phyloP scores from a whole-genome alignment of 2,113 vertebrate genomes.

The Phaethornis superciliosus region DNA sequence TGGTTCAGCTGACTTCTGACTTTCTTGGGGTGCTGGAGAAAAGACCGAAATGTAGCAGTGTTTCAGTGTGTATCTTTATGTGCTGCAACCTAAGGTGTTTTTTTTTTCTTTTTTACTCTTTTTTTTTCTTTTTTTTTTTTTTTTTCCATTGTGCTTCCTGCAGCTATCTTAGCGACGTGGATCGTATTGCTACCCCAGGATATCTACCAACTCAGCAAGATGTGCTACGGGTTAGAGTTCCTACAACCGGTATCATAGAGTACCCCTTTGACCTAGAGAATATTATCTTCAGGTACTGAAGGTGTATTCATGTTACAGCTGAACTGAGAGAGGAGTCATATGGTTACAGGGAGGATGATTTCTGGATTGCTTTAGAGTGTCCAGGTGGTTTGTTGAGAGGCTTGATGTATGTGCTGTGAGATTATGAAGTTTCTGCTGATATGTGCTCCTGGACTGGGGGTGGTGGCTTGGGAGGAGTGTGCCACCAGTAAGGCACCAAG shows the following conservation, averaged over 20 bases:
- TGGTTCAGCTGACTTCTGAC: neutral
- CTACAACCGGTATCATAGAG: slow-evolving; percentile 94
- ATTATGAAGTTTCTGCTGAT: neutral
- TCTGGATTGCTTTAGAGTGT: neutral
- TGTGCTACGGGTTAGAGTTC: slow-evolving; percentile 91
- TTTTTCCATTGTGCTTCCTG: slow-evolving; percentile 28
- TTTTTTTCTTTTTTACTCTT: neutral
- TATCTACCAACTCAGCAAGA: slow-evolving; percentile 94
- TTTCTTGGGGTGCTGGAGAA: neutral
- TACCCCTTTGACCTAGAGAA: slow-evolving; percentile 96
- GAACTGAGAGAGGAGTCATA: neutral
- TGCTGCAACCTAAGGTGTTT: slow-evolving; percentile 1
- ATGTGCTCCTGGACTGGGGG: neutral
- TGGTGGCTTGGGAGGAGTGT: neutral
- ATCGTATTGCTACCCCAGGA: slow-evolving; percentile 84
- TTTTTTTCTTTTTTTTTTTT: neutral
- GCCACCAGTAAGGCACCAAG: neutral
- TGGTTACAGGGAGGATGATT: neutral
- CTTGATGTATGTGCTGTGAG: slow-evolving; percentile 1
- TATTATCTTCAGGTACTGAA: slow-evolving; percentile 92
- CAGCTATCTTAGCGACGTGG: slow-evolving; percentile 91
- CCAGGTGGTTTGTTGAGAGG: neutral
- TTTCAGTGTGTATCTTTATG: neutral
- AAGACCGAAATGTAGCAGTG: neutral
- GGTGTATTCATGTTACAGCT: slow-evolving; percentile 33